Evolutionary conservation across 2,888 invertebrate genomes (phyloP).

Genomic region (Cataglyphis altisquamis): DNA sequence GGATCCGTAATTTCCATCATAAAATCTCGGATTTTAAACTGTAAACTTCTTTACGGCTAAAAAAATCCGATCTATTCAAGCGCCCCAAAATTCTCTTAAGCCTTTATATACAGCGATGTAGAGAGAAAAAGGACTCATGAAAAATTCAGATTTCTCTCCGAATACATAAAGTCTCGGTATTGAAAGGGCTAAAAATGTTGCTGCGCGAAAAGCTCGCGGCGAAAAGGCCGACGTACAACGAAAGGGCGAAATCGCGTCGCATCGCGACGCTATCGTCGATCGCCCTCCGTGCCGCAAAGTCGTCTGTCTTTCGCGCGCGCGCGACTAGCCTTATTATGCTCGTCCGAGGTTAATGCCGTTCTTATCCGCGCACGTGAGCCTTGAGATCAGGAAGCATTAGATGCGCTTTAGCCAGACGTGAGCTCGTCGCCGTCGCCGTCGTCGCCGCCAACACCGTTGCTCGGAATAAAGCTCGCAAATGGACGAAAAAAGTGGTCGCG

Average conservation of each 20-base stretch:
- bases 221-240: slow-evolving; percentile 4
- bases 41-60: neutral
- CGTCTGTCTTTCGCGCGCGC: slow-evolving; percentile 60
- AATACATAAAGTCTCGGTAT: slow-evolving; percentile 18
- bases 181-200: slow-evolving; percentile 28
- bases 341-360: slow-evolving; percentile 62
- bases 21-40: slow-evolving; percentile 1
- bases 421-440: slow-evolving; percentile 21
- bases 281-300: slow-evolving; percentile 57
- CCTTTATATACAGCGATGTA: neutral
- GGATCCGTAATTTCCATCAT: neutral
- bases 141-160: slow-evolving; percentile 31
- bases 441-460: neutral
- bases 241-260: slow-evolving; percentile 27
- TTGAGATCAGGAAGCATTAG: slow-evolving; percentile 58
- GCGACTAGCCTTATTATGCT: slow-evolving; percentile 61
- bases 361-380: slow-evolving; percentile 61
- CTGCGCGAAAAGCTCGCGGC: slow-evolving; percentile 21
- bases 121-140: slow-evolving; percentile 28
- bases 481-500: slow-evolving; percentile 69
- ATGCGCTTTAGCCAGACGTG: slow-evolving; percentile 48
- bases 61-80: neutral
- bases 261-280: slow-evolving; percentile 20
- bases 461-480: slow-evolving; percentile 73
- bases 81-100: slow-evolving; percentile 1